Base-by-base conservation (phyloP, 2,888 invertebrate species). In the Atherix ibis region DNA sequence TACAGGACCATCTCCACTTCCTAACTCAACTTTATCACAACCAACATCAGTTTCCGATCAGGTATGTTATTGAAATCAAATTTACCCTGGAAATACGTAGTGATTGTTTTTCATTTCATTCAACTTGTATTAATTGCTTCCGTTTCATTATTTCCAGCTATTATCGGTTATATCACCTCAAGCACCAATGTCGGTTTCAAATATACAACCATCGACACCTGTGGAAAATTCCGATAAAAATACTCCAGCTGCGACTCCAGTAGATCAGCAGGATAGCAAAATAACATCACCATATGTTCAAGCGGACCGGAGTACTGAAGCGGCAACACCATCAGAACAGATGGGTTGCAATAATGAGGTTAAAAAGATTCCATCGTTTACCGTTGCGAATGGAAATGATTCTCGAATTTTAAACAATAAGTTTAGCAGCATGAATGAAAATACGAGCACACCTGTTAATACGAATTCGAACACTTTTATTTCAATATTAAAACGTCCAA, bases 401-500 rank as follows among this genome's bases (percentile, higher is more conserved):
- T 24, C 28, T 16, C 36, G 18, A 27, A 35, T 33, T 34, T 27
- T 33, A 26, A 41, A 37, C 30, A 41, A 36, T 34, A 19, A 18
- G 6, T 35, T 27, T 24, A 39, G 30, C 31, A 32, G 31, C 18
- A 35, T 28, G 32, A 32, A 28, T 27, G 31, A 27, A 10, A 41
- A 29, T 18, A 38, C 34, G 10, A 34, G 27, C 22, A 19, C 4
- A 15, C 13, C 10, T 35, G 19, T 22, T 30, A 29, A 35, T 35
- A 26, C 53, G 36, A 54, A 50, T 19, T 48, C 55, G 31, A 51
- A 49, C 19, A 51, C 55, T 33, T 49, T 53, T 36, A 47, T 52
- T 12, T 56, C 53, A 37, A 55, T 66, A 43, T 60, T 76, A 49
- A 81, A 82, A 58, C 68, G 88, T 51, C 92, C 92, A 25, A 64